phyloP scores from a whole-genome alignment of 2,888 invertebrate genomes.

The Omphaloscelis lunosa region DNA sequence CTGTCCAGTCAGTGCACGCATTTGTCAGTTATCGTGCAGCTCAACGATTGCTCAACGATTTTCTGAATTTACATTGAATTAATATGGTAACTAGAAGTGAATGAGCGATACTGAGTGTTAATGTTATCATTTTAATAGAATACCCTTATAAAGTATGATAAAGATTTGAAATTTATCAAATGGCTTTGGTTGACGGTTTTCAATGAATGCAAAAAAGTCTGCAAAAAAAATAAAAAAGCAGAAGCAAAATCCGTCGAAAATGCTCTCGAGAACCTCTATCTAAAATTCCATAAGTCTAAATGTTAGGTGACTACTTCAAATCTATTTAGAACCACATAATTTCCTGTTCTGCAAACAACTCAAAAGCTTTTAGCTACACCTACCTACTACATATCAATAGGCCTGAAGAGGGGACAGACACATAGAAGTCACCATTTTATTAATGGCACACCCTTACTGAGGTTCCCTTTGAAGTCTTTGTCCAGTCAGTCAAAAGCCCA shows the following conservation, averaged over 20 bases:
- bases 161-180: neutral
- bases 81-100: conserved; percentile 14
- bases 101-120: conserved; percentile 8
- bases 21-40: no score
- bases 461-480: conserved; percentile 68
- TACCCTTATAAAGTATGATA: neutral
- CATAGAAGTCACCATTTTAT: conserved; percentile 57
- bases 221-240: neutral
- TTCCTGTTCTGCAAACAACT: conserved; percentile 6
- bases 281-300: neutral
- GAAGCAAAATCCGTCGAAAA: neutral
- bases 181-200: neutral
- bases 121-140: conserved; percentile 30
- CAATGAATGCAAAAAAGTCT: neutral
- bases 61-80: conserved; percentile 47
- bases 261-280: neutral
- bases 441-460: conserved; percentile 58
- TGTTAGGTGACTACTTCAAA: neutral
- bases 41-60: no score
- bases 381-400: conserved; percentile 40
- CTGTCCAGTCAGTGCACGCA: no score
- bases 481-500: conserved; percentile 70
- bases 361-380: conserved; percentile 28
- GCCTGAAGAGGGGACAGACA: conserved; percentile 36
- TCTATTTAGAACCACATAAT: neutral